phyloP scores from a whole-genome alignment of 1,140 invertebrate species.

The Drosophila tsacasi region DNA sequence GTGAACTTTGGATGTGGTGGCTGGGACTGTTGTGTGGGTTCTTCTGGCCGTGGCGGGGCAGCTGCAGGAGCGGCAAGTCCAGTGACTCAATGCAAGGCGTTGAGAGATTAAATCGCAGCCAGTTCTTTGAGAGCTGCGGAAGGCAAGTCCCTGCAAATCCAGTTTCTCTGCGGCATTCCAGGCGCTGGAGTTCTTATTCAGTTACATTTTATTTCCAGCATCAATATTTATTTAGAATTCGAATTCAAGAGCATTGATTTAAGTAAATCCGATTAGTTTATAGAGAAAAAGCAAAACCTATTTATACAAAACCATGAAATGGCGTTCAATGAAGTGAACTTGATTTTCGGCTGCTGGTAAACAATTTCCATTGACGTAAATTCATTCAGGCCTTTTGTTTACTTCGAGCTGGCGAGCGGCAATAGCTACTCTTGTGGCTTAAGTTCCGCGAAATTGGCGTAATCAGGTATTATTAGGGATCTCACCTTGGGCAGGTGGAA shows the following conservation, averaged over 20 bases:
- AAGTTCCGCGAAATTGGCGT: constrained; percentile 4
- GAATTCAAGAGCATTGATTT: background rate
- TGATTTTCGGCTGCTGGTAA: constrained; percentile 2
- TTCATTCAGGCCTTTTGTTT: constrained; percentile 24
- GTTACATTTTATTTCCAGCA: background rate
- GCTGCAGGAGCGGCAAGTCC: constrained; percentile 59
- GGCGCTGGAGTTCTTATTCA: background rate
- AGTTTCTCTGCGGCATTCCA: constrained; percentile 59
- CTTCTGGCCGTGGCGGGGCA: constrained; percentile 27
- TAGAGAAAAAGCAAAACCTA: background rate
- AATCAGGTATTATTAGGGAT: constrained; percentile 15
- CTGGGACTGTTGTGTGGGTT: constrained; percentile 5
- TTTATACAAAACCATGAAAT: background rate
- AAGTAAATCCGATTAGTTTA: background rate
- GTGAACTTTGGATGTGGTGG: constrained; percentile 61
- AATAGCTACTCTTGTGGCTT: constrained; percentile 1
- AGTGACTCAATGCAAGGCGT: constrained; percentile 76
- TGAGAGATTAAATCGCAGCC: constrained; percentile 74
- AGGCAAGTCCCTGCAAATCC: constrained; percentile 47
- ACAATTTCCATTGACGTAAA: constrained; percentile 32
- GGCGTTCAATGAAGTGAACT: constrained; percentile 1
- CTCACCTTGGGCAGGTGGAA: constrained; percentile 2
- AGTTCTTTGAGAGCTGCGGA: constrained; percentile 14
- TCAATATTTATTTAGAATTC: background rate
- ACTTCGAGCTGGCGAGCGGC: constrained; percentile 1